Evolutionary conservation across 2,888 invertebrate genomes (phyloP).

Genomic region (Eupelmus urozonus): DNA sequence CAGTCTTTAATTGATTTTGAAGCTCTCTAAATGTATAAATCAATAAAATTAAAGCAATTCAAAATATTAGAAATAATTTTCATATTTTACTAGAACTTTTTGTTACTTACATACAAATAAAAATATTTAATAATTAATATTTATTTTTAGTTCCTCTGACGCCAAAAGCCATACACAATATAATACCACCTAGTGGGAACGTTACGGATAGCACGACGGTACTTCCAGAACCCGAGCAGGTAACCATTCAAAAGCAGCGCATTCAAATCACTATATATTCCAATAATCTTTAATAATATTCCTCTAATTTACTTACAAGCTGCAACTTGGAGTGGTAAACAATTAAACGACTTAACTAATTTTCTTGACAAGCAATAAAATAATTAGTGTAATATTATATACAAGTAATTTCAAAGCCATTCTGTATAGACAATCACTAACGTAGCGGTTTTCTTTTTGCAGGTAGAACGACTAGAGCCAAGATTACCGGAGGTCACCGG

Average conservation of each 20-base stretch:
- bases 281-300: too few species aligned
- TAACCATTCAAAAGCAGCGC: too few species aligned
- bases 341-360: too few species aligned
- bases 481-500: constrained; percentile 72
- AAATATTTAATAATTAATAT: constrained; percentile 8
- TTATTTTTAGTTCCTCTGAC: constrained; percentile 79
- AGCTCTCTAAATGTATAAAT: background rate
- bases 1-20: too few species aligned
- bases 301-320: too few species aligned
- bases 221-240: constrained; percentile 68
- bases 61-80: too few species aligned
- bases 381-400: background rate
- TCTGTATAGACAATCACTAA: too few species aligned
- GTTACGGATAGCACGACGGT: constrained; percentile 70
- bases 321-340: too few species aligned
- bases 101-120: background rate
- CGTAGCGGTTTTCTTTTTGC: constrained; percentile 41
- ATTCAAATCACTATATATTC: too few species aligned
- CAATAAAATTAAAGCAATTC: too few species aligned
- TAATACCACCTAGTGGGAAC: constrained; percentile 79
- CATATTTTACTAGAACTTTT: too few species aligned
- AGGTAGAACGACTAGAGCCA: constrained; percentile 69
- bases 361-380: background rate
- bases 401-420: too few species aligned
- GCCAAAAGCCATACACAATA: constrained; percentile 80